These are phyloP conservation scores for Phyllostomus discolor DNA, from an alignment of 2,113 vertebrate genomes.

Conservation along the genomic window DNA sequence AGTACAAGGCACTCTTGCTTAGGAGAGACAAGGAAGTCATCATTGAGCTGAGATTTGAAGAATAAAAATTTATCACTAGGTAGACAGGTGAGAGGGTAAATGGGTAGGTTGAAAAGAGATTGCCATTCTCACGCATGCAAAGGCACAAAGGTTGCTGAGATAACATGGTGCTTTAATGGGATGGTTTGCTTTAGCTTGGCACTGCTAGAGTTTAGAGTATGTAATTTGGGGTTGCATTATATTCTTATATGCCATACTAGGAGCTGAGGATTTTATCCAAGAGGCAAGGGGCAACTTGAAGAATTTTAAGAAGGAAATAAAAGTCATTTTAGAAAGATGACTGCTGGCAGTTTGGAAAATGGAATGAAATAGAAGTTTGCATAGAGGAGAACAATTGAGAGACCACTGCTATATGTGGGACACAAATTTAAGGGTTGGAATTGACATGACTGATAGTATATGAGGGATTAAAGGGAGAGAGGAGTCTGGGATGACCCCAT, in stretches of 20 bases:
- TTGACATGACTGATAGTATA: background rate
- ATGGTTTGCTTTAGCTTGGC: constrained; percentile 32
- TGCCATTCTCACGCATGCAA: background rate
- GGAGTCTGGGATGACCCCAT: background rate
- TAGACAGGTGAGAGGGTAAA: background rate
- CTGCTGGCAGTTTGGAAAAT: background rate
- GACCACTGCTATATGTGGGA: background rate
- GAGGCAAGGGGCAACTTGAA: background rate
- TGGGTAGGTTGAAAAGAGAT: background rate
- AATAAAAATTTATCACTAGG: constrained; percentile 11
- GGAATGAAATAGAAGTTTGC: constrained; percentile 16
- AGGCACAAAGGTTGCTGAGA: background rate
- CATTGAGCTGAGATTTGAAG: constrained; percentile 17
- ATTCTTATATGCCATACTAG: background rate
- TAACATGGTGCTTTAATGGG: background rate
- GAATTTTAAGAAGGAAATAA: constrained; percentile 29
- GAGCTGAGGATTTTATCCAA: background rate
- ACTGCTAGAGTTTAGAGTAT: background rate
- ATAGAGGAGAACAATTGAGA: background rate
- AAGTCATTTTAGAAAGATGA: constrained; percentile 25
- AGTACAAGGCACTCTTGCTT: background rate
- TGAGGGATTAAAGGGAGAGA: background rate
- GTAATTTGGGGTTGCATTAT: background rate
- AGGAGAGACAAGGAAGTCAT: background rate
- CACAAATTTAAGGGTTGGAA: constrained; percentile 1